Evolutionary conservation across 2,113 vertebrate genomes (phyloP), one percentile per base, ranked within the genome.

Genomic region (Bubalus kerabau): DNA sequence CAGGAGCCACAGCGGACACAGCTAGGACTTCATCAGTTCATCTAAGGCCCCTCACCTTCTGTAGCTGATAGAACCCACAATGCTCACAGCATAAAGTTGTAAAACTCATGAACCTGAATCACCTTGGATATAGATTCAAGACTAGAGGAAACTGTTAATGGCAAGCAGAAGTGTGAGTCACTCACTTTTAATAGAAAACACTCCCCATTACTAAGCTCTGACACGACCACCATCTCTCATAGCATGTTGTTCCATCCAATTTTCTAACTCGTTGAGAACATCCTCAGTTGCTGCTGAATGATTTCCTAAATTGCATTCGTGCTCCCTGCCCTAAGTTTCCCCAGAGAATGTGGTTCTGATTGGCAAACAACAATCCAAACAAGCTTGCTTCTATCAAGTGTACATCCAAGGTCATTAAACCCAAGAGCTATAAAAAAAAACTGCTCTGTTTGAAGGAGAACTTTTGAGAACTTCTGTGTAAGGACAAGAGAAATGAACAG

Each of bases 201-300:
- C 95, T 98, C 92, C 94, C 43, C 92, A 94, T 97, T 84, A 82
- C 95, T 74, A 16, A 96, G 86, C 91, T 74, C 50, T 59, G 2
- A 96, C 91, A 76, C n/a, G 32, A 87, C 92, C 87, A 8, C 97
- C 98, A 96, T 97, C 97, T 94, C 96, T 95, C 96, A 71, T 11
- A 56, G 97, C 67, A 62, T 60, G 96, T 94, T 97, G 98, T 98
- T 98, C 94, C 50, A 97, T 97, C 97, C 97, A 98, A 98, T 98
- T 98, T 97, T 98, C 97, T 98, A 96, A 97, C 92, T 97, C 97
- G 94, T 88, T 98, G 97, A 97, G 96, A 98, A 93, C 98, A 97
- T 98, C 92, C 97, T 98, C 92, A 96, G 97, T 91, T 95, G 96
- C 97, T 96, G 96, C 94, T 97, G 96, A 98, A 92, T 92, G 95